Base-by-base conservation (phyloP, 1,140 invertebrate genomes). In the Spodoptera frugiperda region DNA sequence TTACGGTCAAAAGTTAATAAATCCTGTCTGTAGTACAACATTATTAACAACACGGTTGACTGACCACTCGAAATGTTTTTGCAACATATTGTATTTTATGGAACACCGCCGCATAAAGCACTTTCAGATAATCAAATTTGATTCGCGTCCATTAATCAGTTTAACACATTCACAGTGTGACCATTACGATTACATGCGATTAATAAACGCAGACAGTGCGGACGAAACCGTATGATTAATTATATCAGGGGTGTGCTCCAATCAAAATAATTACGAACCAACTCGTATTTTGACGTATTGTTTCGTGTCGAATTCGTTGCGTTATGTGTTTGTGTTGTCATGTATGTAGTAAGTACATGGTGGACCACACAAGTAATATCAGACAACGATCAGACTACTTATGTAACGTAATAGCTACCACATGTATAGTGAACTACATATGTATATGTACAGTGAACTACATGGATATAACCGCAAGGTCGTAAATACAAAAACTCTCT, bases 141-240 rank as follows among this genome's bases (percentile, higher is more conserved):
- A 87, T 84, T 86, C 82, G 82, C 78, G 80, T 73, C 71, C 86
- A 91, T 91, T 91, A 89, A 91, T 91, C 89, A 91, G 82, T 85
- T 90, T 88, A 88, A 84, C 88, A 87, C 89, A 89, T 91, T 91
- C 83, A 82, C 86, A 73, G 84, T 79, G 78, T 51, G 78, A 55
- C 76, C 79, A 71, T 76, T 76, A 72, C 80, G 78, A 83, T 86
- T 86, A 82, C 81, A 78, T 77, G 70, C 82, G 80, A 81, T 84
- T 84, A 80, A 82, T 81, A 78, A 84, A 82, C 76, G 76, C 76
- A 77, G 82, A 76, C 80, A 78, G 54, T 71, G 79, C 80, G 81
- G 80, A 49, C 84, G 84, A 88, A 87, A 86, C 81, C 82, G 81
- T 76, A 84, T 89, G 88, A 92, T 91, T 91, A 89, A 92, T 92